These are phyloP conservation scores for Trichopria drosophilae DNA, from an alignment of 2,888 invertebrate species.

Conservation along the genomic window DNA sequence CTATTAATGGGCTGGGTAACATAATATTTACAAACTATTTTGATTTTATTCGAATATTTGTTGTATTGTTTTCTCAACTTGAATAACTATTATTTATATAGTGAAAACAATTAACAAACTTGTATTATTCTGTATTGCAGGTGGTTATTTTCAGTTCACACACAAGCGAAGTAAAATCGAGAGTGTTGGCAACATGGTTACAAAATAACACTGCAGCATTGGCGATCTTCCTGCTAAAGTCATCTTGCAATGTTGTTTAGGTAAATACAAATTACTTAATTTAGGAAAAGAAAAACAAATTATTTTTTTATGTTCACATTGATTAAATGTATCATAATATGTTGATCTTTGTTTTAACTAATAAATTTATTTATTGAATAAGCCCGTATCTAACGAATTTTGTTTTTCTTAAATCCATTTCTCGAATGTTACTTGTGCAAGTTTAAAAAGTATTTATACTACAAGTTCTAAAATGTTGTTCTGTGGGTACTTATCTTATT, in stretches of 20 bases:
- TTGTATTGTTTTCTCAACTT: too few relatives aligned
- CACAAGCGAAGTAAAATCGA: slow-evolving; percentile 47
- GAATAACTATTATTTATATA: too few relatives aligned
- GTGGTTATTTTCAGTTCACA: slow-evolving; percentile 52
- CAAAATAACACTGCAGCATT: slow-evolving; percentile 50
- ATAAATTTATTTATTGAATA: neutral
- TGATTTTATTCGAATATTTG: too few relatives aligned
- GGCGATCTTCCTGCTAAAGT: slow-evolving; percentile 52
- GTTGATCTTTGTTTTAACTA: neutral
- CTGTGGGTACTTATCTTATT: too few relatives aligned
- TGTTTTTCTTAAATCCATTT: neutral
- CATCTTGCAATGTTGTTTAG: slow-evolving; percentile 56
- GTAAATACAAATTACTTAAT: slow-evolving; percentile 37
- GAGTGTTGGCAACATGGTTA: slow-evolving; percentile 51
- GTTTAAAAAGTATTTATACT: too few relatives aligned
- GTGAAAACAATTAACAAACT: slow-evolving; percentile 4
- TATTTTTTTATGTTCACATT: neutral
- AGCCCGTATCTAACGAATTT: neutral
- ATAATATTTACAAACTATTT: too few relatives aligned
- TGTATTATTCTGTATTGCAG: slow-evolving; percentile 40
- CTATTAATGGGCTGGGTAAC: too few relatives aligned
- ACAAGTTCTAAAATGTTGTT: too few relatives aligned
- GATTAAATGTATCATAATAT: neutral
- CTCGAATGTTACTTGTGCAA: neutral
- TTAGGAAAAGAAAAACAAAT: neutral